These are phyloP conservation scores for Montipora capitata DNA, from an alignment of 92 coral and sea anemone species.

Conservation along the genomic window DNA sequence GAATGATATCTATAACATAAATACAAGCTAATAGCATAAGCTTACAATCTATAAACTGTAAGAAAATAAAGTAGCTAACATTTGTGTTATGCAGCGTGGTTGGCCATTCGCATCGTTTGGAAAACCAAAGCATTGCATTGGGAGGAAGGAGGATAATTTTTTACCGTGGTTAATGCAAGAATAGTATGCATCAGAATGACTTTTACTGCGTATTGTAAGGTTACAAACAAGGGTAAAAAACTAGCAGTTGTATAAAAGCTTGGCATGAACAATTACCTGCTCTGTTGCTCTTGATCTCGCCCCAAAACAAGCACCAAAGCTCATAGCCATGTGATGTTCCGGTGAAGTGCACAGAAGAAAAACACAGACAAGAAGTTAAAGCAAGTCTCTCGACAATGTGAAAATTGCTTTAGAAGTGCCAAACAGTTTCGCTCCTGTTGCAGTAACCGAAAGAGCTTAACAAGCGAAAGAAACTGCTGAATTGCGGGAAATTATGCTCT, in stretches of 20 bases:
- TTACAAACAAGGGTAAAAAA: neutral
- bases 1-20: neutral
- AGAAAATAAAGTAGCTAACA: neutral
- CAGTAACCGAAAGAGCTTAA: neutral
- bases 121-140: neutral
- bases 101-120: neutral
- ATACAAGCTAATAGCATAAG: neutral
- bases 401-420: neutral
- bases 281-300: constrained; percentile 45
- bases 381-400: neutral
- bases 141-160: too few species aligned
- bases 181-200: neutral
- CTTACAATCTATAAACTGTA: neutral
- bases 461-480: neutral
- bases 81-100: neutral
- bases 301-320: constrained; percentile 60
- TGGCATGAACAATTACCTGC: constrained; percentile 10
- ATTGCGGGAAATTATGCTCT: constrained; percentile 6
- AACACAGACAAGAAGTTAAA: neutral
- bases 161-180: too few species aligned
- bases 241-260: neutral
- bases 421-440: neutral
- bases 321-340: constrained; percentile 45
- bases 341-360: neutral
- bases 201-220: neutral